These are phyloP conservation scores for Halcyon leucocephala DNA, from an alignment of 2,797 vertebrate species.

Conservation along the genomic window DNA sequence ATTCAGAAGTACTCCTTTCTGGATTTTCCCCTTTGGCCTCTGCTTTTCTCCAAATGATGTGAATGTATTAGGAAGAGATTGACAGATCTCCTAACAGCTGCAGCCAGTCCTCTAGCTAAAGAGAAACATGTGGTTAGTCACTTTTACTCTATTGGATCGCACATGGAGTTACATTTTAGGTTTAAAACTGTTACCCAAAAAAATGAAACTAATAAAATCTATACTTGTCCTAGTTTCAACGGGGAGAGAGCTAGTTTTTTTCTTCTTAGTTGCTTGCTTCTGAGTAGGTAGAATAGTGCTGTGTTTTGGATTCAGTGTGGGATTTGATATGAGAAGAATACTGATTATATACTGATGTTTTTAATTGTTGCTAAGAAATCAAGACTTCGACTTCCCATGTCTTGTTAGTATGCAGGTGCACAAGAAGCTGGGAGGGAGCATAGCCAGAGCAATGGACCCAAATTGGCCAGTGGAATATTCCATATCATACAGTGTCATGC, in stretches of 20 bases:
- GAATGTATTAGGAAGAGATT: constrained; percentile 49
- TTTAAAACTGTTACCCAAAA: constrained; percentile 26
- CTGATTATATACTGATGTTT: not conserved
- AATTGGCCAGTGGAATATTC: not conserved
- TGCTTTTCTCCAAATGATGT: constrained; percentile 36
- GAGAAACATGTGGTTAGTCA: constrained; percentile 4
- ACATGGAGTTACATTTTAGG: constrained; percentile 22
- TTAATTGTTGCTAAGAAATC: not conserved
- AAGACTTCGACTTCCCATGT: not conserved
- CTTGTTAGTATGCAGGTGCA: not conserved
- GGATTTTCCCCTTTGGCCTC: constrained; percentile 41
- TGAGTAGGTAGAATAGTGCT: not conserved
- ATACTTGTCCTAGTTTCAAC: not conserved
- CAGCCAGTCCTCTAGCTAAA: constrained; percentile 15
- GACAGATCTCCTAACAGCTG: constrained; percentile 49
- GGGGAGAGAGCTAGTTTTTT: not conserved
- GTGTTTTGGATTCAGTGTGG: not conserved
- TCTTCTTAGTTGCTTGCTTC: not conserved
- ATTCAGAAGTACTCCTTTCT: constrained; percentile 41
- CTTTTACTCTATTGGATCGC: not conserved
- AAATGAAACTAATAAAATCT: constrained; percentile 27
- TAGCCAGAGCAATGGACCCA: not conserved
- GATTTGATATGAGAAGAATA: not conserved
- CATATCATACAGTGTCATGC: not conserved
- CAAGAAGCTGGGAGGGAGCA: not conserved